Evolutionary conservation across 2,888 invertebrate genomes (phyloP), one percentile per base, ranked within the genome.

Genomic region (Erpobdella octoculata): DNA sequence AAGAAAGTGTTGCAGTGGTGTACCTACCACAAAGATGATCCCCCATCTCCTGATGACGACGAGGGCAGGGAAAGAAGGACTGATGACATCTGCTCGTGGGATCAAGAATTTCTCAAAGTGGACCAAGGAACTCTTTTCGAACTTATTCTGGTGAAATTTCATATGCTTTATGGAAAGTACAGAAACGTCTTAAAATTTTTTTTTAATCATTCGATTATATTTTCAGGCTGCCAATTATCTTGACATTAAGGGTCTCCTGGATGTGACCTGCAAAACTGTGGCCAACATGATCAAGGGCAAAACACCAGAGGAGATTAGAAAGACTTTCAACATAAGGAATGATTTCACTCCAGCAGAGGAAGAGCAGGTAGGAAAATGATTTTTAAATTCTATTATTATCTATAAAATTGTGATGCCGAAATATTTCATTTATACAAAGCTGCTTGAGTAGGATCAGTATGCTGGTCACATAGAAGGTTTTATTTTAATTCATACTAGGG

Each of bases 181-280:
- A n/a, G n/a, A 35, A 21, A 6, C 1, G 6, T 53, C 28, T 62
- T 62, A n/a, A n/a, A 4, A 5, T 31, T 62, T 58, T 18, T 9
- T 58, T 21, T 58, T 37, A 28, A 46, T 4, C n/a, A 5, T 1
- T 31, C 18, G 21, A 21, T 38, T 36, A 37, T 1, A 12, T 1
- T 9, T 46, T 53, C 46, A 71, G 71, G 71, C 71, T n/a, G 71
- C 71, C 48, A 71, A 71, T 37, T 71, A 66, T 66, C 71, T 71
- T 15, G 71, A 71, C 37, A 71, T 71, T 31, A 71, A 66, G n/a
- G 71, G 71, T 21, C 53, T 71, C 25, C 48, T 71, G 3, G 71
- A 71, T 36, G 53, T 71, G 33, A 71, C 71, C 3, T 64, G 65
- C 21, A 71, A 64, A 18, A 41, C 65, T 12, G 71, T 71, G 6